Evolutionary conservation across 1,140 invertebrate genomes (phyloP).

Genomic region (Ostrea denselamellosa): DNA sequence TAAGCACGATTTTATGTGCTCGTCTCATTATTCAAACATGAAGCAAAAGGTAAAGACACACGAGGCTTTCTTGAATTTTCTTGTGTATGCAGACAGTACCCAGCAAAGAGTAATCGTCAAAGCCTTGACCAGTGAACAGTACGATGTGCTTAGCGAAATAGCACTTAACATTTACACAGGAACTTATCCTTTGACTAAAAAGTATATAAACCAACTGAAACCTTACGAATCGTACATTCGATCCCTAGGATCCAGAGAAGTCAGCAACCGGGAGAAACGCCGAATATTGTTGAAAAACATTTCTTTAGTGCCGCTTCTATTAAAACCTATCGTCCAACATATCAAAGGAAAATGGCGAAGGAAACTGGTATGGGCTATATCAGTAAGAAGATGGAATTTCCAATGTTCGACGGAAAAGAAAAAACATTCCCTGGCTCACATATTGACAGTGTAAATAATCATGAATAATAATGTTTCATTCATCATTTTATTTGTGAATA

Average conservation of each 20-base stretch:
- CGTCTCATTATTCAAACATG: conserved; percentile 39
- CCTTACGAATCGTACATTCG: conserved; percentile 41
- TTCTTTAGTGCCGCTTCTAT: not conserved
- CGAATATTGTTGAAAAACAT: conserved; percentile 3
- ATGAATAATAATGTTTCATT: conserved; percentile 14
- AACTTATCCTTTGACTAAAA: not conserved
- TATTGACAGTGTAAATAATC: conserved; percentile 29
- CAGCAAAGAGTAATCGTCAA: conserved; percentile 34
- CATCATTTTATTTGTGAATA: not conserved
- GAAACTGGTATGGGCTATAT: conserved; percentile 18
- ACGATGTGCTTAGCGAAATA: conserved; percentile 29
- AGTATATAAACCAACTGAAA: conserved; percentile 41
- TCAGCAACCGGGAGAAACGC: conserved; percentile 4
- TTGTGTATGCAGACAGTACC: not conserved
- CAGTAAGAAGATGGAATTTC: conserved; percentile 1
- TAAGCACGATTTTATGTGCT: not conserved
- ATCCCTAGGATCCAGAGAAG: conserved; percentile 31
- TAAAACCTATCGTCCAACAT: conserved; percentile 31
- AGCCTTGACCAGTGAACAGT: conserved; percentile 40
- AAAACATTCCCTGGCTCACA: conserved; percentile 26
- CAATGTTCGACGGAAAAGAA: not conserved
- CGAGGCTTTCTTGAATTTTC: not conserved
- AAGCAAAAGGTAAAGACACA: conserved; percentile 31
- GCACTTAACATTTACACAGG: conserved; percentile 43
- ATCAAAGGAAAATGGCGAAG: conserved; percentile 9